Evolutionary conservation across 2,888 invertebrate genomes (phyloP), one percentile per base, ranked within the genome.

Genomic region (Rhamnusium bicolor): DNA sequence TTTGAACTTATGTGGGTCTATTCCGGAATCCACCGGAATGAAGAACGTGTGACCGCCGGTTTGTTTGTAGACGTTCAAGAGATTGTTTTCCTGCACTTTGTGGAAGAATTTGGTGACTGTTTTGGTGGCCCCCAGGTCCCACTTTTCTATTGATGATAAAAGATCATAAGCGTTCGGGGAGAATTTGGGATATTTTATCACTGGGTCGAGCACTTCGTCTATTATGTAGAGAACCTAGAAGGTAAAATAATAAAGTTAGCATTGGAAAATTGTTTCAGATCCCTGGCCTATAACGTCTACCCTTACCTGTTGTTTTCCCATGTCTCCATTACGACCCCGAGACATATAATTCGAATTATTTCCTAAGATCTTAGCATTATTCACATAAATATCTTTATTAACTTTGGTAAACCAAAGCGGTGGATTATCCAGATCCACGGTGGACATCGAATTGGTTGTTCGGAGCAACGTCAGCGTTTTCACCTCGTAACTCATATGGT

Each of bases 21-120:
- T 94, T 67, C 95, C 95, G 84, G 94, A 93, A 87, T 97, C 96
- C 29, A 96, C 92, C 2, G 97, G 96, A 79, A 97, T 93, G 85
- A 97, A 95, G 88, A 94, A 97, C 6, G 97, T 97, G 86, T 94
- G 93, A 72, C 92, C 91, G 56, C 95, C 95, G 70, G 93, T 92
- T 51, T 92, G 91, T 82, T 92, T 92, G 86, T 94, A 95, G 40
- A 94, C 90, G 69, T 92, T 91, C 82, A 92, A 92, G 86, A 81
- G 61, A 32, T 94, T 94, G 79, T 92, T 90, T 80, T 92, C 91
- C 78, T 92, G 89, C 79, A 91, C 90, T 77, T 94, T 93, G 81
- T 94, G 92, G 71, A 93, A 91, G 87, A 94, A 96, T 74, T 87
- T 90, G 83, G 72, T 69, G 4, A 84, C 78, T 12, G 76, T 74